Evolutionary conservation across 2,888 invertebrate species (phyloP), one percentile per base, ranked within the genome.

Genomic region (Cepaea hortensis): DNA sequence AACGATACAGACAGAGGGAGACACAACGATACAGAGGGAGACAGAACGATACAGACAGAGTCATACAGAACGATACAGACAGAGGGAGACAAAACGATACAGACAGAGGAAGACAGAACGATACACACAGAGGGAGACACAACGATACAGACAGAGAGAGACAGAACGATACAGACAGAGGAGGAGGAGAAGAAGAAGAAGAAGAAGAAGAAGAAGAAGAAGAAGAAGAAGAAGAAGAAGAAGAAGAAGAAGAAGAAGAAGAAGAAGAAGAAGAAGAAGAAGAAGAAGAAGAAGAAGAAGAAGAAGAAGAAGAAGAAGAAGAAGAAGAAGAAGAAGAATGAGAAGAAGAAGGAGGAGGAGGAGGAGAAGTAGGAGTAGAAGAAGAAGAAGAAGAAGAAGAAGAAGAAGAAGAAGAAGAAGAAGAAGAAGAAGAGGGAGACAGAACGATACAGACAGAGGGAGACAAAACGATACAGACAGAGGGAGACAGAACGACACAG

Each of bases 221-320:
- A 72, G 75, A 23, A 55, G 35, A n/a, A n/a, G 75, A 75, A 23
- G 46, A n/a, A 35, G 23, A 61, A 23, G 61, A 35, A 75, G 61
- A 55, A 55, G 23, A 55, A 46, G 65, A 76, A n/a, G 55, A 48
- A 35, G 46, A 35, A 46, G 65, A 55, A 75, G 61, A 73, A 23
- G 61, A 84, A 75, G 75, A 75, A 75, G 35, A 46, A 50, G 73
- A 55, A 70, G 50, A 50, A 70, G 73, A 55, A 70, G 61, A 46
- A 61, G 61, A 61, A 20, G 15, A 35, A 68, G 81, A 68, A 48
- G 46, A 9, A 46, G 4, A 7, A 62, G 23, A 3, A 55, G 62
- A 55, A 61, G 15, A 7, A n/a, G 23, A 62, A n/a, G 35, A 61
- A 61, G 61, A 7, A 62, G n/a, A 3, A 20, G 11, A 62, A 61